A percentile compares a stretch with the other conserved stretches of the same genome.
These are phyloP conservation scores for Mormyrus iriodes DNA, from an alignment of 2,113 vertebrate genomes.

Conservation along the genomic window DNA sequence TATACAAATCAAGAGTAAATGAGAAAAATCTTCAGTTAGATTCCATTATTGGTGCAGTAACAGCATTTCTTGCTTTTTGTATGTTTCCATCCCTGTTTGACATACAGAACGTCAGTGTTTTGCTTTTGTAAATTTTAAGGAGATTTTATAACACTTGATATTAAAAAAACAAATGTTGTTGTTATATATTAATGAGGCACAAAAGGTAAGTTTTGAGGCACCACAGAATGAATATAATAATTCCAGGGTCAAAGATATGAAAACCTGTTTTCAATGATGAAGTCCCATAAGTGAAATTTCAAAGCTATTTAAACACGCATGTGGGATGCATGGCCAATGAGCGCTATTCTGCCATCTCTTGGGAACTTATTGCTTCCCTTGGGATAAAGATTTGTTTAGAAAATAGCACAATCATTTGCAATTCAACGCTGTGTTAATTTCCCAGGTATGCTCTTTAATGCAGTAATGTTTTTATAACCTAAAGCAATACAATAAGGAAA, in stretches of 20 bases:
- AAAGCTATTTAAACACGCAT: neutral
- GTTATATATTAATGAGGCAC: neutral
- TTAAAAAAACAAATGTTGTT: neutral
- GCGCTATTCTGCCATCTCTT: neutral
- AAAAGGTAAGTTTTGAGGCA: neutral
- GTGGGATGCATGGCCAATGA: neutral
- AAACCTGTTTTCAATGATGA: neutral
- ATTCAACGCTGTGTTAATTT: neutral
- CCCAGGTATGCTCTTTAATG: neutral
- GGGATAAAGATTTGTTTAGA: neutral
- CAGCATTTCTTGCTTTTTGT: neutral
- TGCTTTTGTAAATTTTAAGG: neutral
- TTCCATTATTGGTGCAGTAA: neutral
- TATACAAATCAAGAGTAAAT: neutral
- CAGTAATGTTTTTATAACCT: neutral
- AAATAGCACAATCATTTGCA: neutral
- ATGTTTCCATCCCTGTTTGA: neutral
- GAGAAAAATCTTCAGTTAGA: neutral
- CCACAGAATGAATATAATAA: neutral
- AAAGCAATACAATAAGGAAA: neutral
- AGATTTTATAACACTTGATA: neutral
- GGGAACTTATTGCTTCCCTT: neutral
- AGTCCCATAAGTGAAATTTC: neutral
- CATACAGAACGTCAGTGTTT: neutral
- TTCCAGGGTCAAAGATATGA: neutral